phyloP scores from a whole-genome alignment of 2,113 vertebrate genomes.

The Barbus barbus region DNA sequence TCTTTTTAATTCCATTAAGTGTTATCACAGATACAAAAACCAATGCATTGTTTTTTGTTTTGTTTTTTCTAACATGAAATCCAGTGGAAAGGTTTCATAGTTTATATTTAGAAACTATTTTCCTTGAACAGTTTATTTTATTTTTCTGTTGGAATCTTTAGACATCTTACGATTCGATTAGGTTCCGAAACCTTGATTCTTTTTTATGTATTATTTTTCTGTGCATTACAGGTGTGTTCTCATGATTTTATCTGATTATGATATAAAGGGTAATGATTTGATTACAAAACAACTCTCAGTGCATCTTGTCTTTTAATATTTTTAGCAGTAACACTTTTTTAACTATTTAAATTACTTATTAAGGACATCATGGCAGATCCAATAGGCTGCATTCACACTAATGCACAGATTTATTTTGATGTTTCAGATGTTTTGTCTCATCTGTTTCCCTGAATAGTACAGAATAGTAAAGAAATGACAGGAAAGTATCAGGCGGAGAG shows the following conservation, averaged over 20 bases:
- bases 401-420: too few species aligned
- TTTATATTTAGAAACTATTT: neutral
- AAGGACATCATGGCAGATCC: neutral
- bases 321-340: neutral
- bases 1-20: neutral
- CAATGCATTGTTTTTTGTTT: neutral
- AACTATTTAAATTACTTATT: neutral
- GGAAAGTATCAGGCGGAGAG: too few species aligned
- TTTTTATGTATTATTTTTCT: neutral
- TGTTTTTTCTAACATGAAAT: neutral
- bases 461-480: too few species aligned
- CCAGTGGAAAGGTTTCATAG: neutral
- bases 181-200: neutral
- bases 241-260: neutral
- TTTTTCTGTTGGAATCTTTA: too few species aligned
- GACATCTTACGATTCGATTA: too few species aligned
- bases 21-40: neutral
- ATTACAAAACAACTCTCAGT: neutral
- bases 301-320: neutral
- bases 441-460: too few species aligned
- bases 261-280: neutral
- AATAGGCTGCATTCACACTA: neutral
- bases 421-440: too few species aligned
- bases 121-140: neutral
- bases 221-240: neutral